These are phyloP conservation scores for Sarcophaga variegata DNA, from an alignment of 2,888 invertebrate genomes.

Conservation along the genomic window DNA sequence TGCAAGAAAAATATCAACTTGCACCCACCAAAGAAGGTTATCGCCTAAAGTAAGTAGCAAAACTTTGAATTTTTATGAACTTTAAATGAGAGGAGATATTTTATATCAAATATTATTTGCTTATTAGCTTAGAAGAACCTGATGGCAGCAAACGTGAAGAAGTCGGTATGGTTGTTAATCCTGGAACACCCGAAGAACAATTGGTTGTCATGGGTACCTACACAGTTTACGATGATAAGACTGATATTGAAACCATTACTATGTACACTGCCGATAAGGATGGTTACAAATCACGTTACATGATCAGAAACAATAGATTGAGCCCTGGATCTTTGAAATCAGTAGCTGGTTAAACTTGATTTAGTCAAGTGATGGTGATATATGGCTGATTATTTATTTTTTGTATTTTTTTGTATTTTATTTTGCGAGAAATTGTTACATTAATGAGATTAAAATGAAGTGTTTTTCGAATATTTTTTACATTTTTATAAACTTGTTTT, in stretches of 20 bases:
- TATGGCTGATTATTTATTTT: not conserved
- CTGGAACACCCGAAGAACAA: constrained; percentile 78
- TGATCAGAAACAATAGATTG: constrained; percentile 78
- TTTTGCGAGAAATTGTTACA: constrained; percentile 2
- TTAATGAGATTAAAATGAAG: not conserved
- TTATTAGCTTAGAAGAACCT: constrained; percentile 76
- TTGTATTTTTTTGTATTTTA: constrained; percentile 28
- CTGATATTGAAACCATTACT: constrained; percentile 77
- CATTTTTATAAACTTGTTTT: no score
- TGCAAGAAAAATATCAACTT: constrained; percentile 75
- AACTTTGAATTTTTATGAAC: not conserved
- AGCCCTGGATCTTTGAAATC: constrained; percentile 76
- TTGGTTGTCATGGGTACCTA: constrained; percentile 80
- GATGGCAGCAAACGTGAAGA: constrained; percentile 80
- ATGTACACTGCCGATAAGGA: constrained; percentile 82
- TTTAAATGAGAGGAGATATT: not conserved
- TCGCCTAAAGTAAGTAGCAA: constrained; percentile 76
- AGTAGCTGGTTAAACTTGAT: constrained; percentile 73
- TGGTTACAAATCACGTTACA: constrained; percentile 79
- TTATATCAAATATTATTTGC: not conserved
- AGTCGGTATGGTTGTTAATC: constrained; percentile 79
- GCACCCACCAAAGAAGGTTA: constrained; percentile 79
- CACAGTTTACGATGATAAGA: constrained; percentile 77
- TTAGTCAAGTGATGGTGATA: not conserved
- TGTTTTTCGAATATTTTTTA: not conserved